Base-by-base conservation (phyloP, 2,797 vertebrate genomes). In the Pangasius krempfi region DNA sequence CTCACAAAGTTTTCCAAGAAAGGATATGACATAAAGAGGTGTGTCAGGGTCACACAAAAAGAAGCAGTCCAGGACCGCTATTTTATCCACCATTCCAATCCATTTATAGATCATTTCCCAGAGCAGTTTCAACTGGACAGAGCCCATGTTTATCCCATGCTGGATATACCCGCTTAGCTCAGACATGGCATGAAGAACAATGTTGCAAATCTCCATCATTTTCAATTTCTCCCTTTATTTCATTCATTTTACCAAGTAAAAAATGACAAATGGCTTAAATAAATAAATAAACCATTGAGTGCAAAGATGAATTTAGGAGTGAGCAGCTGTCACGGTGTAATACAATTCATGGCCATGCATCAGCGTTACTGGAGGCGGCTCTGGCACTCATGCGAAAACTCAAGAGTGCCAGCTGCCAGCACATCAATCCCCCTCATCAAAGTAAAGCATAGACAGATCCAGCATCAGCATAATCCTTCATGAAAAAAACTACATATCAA, bases 271-370 rank as follows among this genome's bases (percentile, higher is more conserved):
- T 93, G 91, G 91, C 87, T 89, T 80, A 95, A 94, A 93, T 94
- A 95, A 94, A 95, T 96, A 96, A 95, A 91, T 92, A 92, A 93
- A 89, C 92, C 93, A 94, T 94, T 94, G 94, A 95, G 93, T 93
- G 93, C 93, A 94, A 94, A 95, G 93, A 95, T 93, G 93, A 95
- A 96, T 93, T 92, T 92, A 90, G 91, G 91, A 93, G 94, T 91
- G 92, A 94, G 93, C 93, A 91, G 93, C 92, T 93, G 94, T 93
- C 95, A 93, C 92, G 92, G 91, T 92, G 87, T 95, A 96, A 96
- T 94, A 95, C 94, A 95, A 95, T 96, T 96, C 95, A 94, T 89
- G 93, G 93, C 92, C 92, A 95, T 94, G 95, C 95, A 94, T 96
- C 96, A 96, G 87, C 87, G 92, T 94, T 95, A 94, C 93, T 92